phyloP scores from a whole-genome alignment of 2,797 vertebrate species.

The Hapalemur alaotrensis region DNA sequence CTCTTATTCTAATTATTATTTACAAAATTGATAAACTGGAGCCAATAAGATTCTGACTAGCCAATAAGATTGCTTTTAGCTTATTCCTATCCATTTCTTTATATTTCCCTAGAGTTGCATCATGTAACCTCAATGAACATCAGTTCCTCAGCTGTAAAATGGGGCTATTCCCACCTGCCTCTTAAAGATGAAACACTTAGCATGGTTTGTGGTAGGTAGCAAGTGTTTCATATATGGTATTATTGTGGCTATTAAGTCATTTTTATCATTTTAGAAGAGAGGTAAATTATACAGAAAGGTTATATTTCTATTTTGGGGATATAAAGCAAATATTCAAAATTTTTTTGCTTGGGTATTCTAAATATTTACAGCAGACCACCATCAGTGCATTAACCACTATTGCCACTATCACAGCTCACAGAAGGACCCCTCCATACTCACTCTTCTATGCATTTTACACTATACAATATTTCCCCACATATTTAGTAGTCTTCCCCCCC shows the following conservation, averaged over 20 bases:
- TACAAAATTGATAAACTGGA: background rate
- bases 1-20: background rate
- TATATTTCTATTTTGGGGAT: background rate
- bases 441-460: background rate
- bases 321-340: background rate
- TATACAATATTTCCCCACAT: rapidly evolving
- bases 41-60: background rate
- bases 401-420: background rate
- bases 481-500: background rate
- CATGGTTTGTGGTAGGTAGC: too few species aligned
- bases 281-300: background rate
- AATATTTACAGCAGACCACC: background rate
- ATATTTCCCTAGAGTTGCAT: background rate
- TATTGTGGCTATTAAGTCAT: background rate
- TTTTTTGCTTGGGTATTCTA: background rate
- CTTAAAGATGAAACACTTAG: background rate
- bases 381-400: background rate
- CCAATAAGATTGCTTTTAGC: background rate
- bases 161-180: background rate
- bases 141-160: background rate
- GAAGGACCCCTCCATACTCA: rapidly evolving
- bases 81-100: background rate
- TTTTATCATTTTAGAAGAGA: background rate
- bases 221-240: background rate
- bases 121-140: background rate